Conservation (phyloP, 2,888 invertebrate genomes). For the Biston stratarius region DNA sequence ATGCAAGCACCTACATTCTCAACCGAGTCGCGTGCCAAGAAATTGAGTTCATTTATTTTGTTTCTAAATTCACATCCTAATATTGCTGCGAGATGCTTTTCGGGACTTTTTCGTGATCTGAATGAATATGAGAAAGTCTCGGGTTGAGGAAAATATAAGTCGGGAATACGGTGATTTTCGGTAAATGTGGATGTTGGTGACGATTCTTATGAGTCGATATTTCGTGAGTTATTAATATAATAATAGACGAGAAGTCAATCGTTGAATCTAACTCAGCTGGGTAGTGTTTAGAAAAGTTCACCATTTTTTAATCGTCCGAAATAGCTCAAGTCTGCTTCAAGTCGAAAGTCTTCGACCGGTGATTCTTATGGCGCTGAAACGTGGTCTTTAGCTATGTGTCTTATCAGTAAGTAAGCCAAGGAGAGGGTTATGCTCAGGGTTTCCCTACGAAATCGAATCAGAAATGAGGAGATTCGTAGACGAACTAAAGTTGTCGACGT, state of each 20-base stretch:
- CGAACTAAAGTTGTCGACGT: too few relatives aligned
- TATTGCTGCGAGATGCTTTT: slow-evolving; percentile 13
- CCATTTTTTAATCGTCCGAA: not conserved
- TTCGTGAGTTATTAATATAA: not conserved
- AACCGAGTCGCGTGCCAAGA: slow-evolving; percentile 14
- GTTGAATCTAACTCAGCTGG: too few relatives aligned
- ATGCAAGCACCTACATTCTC: slow-evolving; percentile 25
- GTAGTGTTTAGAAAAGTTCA: not conserved
- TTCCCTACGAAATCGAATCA: too few relatives aligned
- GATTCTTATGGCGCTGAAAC: too few relatives aligned
- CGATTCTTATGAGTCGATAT: not conserved
- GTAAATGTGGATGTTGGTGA: not conserved
- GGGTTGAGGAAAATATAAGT: slow-evolving; percentile 1
- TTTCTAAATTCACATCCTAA: slow-evolving; percentile 34
- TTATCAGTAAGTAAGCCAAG: too few relatives aligned
- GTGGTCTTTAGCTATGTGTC: too few relatives aligned
- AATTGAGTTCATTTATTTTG: slow-evolving; percentile 37
- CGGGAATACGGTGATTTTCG: not conserved
- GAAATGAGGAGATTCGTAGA: too few relatives aligned
- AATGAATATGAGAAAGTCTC: slow-evolving; percentile 15
- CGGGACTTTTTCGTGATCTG: slow-evolving; percentile 19
- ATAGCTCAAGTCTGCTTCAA: too few relatives aligned
- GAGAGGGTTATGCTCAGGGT: too few relatives aligned
- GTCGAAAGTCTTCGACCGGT: too few relatives aligned
- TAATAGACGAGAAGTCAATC: too few relatives aligned